Conservation (phyloP, 2,113 vertebrate genomes). For the Mesocricetus auratus region DNA sequence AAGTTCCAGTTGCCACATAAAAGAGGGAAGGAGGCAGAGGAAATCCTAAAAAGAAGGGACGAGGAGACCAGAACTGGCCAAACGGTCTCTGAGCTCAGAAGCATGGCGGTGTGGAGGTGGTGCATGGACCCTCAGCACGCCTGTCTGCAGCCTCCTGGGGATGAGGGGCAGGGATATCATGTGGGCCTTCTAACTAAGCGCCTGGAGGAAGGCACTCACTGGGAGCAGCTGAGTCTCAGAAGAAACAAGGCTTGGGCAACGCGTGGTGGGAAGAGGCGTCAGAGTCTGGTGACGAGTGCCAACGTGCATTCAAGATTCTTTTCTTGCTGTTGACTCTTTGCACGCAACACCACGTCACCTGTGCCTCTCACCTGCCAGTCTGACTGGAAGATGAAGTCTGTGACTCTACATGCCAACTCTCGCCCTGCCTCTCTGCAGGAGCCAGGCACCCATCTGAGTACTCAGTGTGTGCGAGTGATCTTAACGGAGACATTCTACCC, state of each 20-base stretch:
- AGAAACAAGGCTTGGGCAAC: neutral
- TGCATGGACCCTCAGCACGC: neutral
- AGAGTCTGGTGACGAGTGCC: neutral
- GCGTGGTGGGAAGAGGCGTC: neutral
- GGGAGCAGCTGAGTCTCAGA: neutral
- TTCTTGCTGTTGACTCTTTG: neutral
- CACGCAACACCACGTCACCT: neutral
- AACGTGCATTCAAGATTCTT: neutral
- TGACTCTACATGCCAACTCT: neutral
- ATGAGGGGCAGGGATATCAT: neutral
- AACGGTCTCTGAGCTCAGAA: neutral
- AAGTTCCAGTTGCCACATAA: slow-evolving; percentile 8
- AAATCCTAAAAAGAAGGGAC: neutral
- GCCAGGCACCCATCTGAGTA: neutral
- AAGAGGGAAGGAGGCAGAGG: neutral
- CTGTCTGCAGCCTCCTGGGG: neutral
- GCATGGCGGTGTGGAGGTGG: neutral
- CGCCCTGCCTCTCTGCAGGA: neutral
- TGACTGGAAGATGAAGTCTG: neutral
- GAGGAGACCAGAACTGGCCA: neutral
- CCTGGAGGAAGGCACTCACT: neutral
- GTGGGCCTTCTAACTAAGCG: neutral
- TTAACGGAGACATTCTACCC: neutral
- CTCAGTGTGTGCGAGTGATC: neutral
- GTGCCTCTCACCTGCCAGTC: neutral